Conservation (phyloP, 2,113 vertebrate species). For the Mustela nigripes region DNA sequence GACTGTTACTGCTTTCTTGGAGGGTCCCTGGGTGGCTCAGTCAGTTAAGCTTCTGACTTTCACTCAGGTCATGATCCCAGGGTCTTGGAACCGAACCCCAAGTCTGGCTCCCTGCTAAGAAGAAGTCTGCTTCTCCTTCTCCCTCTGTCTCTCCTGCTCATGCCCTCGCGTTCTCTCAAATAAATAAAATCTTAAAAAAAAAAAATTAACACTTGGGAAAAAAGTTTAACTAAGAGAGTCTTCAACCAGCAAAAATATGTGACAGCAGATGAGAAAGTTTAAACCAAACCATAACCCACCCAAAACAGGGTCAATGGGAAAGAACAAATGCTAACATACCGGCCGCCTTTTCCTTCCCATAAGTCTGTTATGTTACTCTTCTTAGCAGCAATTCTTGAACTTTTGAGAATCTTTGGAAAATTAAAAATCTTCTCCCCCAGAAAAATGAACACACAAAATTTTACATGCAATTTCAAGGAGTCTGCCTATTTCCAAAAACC, state of each 20-base stretch:
- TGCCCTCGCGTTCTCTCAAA: no score
- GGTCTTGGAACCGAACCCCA: no score
- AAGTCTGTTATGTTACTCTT: neutral
- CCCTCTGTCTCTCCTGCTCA: no score
- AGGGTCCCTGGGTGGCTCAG: no score
- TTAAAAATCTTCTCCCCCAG: neutral
- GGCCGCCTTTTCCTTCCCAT: neutral
- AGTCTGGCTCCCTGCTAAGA: no score
- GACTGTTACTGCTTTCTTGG: neutral
- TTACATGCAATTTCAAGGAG: neutral
- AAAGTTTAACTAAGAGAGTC: neutral
- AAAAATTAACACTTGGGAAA: neutral
- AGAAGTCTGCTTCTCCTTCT: no score
- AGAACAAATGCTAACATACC: neutral
- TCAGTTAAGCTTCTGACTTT: no score
- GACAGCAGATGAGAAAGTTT: slow-evolving; percentile 17
- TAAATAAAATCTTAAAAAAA: no score
- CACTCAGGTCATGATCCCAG: no score
- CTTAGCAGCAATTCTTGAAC: neutral
- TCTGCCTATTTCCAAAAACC: neutral
- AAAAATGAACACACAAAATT: slow-evolving; percentile 41
- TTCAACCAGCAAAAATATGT: neutral
- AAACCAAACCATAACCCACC: slow-evolving; percentile 20
- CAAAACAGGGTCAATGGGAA: neutral
- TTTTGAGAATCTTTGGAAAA: slow-evolving; percentile 46